phyloP scores from a whole-genome alignment of 2,888 invertebrate species.

The Tenthredo distinguenda region DNA sequence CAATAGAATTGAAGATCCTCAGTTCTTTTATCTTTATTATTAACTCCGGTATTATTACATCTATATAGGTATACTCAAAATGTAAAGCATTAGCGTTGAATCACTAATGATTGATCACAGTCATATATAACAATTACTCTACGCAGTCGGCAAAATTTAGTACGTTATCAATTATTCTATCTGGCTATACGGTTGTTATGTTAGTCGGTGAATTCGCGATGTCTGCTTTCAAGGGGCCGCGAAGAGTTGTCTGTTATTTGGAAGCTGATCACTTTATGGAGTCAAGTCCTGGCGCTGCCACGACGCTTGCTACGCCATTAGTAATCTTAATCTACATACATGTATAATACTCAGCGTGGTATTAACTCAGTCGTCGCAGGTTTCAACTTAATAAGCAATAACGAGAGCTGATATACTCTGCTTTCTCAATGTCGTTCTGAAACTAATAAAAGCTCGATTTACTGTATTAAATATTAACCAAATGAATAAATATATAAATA shows the following conservation, averaged over 20 bases:
- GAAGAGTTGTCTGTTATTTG: neutral
- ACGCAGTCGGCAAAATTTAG: neutral
- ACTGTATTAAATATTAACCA: neutral
- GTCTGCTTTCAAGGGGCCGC: neutral
- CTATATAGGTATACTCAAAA: neutral
- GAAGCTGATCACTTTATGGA: conserved; percentile 10
- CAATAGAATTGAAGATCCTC: neutral
- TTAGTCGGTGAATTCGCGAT: neutral
- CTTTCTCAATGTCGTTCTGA: neutral
- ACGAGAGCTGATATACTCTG: neutral
- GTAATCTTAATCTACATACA: conserved; percentile 24
- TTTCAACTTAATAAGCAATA: neutral
- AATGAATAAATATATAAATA: conserved; percentile 21
- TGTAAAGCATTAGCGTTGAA: neutral
- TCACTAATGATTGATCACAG: conserved; percentile 15
- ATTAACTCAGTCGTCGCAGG: neutral
- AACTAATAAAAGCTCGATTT: neutral
- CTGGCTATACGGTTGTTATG: neutral
- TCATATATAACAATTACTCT: neutral
- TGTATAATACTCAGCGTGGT: neutral
- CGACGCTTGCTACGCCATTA: neutral
- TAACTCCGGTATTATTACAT: neutral
- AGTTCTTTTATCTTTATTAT: neutral
- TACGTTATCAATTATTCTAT: neutral
- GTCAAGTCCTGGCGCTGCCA: neutral